A percentile compares a stretch with the other conserved stretches of the same genome.
Evolutionary conservation across 2,888 invertebrate species (phyloP).

Genomic region (Cephus spinipes): DNA sequence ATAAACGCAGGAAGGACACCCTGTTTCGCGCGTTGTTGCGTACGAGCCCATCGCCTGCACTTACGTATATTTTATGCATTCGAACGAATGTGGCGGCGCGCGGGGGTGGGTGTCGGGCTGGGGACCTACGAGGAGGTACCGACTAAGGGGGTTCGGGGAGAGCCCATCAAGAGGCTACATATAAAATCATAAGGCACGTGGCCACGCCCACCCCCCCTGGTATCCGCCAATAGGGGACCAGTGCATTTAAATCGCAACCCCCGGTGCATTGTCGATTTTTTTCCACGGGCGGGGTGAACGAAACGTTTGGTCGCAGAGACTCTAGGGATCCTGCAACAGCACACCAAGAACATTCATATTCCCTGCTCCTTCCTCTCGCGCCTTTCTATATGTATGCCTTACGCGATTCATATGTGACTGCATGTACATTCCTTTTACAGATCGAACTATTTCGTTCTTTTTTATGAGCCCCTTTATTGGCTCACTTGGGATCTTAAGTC

Average conservation of each 20-base stretch:
- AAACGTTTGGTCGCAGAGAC: constrained; percentile 31
- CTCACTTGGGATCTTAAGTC: background rate
- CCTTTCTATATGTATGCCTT: background rate
- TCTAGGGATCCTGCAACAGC: background rate
- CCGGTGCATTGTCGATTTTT: constrained; percentile 58
- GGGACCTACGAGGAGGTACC: constrained; percentile 23
- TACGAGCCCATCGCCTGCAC: constrained; percentile 7
- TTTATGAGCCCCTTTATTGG: background rate
- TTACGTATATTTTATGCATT: constrained; percentile 48
- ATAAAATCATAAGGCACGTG: constrained; percentile 63
- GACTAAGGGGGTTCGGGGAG: constrained; percentile 27
- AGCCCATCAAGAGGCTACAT: constrained; percentile 59
- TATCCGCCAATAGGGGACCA: constrained; percentile 55
- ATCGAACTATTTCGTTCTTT: background rate
- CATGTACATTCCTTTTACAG: background rate
- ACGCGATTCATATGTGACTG: background rate
- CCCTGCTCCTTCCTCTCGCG: constrained; percentile 14
- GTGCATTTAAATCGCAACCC: constrained; percentile 64
- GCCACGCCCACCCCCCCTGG: constrained; percentile 63
- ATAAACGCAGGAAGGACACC: constrained; percentile 15
- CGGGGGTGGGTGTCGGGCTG: constrained; percentile 16
- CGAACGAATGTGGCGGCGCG: constrained; percentile 37
- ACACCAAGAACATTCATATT: constrained; percentile 43
- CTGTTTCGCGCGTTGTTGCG: constrained; percentile 22
- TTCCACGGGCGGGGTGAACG: constrained; percentile 50